Evolutionary conservation across 2,888 invertebrate species (phyloP), one percentile per base, ranked within the genome.

Genomic region (Odontomyia ornata): DNA sequence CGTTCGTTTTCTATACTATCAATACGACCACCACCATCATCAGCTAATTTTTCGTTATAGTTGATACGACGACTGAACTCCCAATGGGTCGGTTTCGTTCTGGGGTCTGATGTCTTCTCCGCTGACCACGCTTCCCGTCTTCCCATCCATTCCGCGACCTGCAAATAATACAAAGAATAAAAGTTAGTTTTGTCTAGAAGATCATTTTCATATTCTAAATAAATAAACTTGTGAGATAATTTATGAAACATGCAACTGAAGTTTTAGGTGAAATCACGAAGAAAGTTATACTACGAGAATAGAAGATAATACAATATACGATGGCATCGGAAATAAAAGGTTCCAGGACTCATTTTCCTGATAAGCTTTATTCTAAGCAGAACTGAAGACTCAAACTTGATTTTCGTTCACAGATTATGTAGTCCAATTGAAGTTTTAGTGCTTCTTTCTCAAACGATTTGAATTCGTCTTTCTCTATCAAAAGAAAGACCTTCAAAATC

Each of bases 121-220:
- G 94, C 94, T 83, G 94, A 94, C 95, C 95, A 95, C 36, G 95
- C 95, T 89, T 95, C 95, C 84, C 93, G 90, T 84, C 92, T 89
- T 83, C 92, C 91, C 84, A 89, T 89, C 93, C 93, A 93, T 84
- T 93, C 93, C 80, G 91, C 91, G 82, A 86, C 87, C 87, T 87
- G 77, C 2, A 75, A 46, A 52, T 52, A 18, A 15, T 52, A 18
- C 7, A 18, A 52, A 52, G n/a, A 43, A 43, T 43, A 43, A 9
- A 43, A 43, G 13, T 43, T 13, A 13, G 43, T 43, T 43, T n/a
- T n/a, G n/a, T n/a, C n/a, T n/a, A n/a, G n/a, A n/a, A n/a, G n/a
- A n/a, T n/a, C n/a, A n/a, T n/a, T n/a, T n/a, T n/a, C n/a, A n/a
- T n/a, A n/a, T n/a, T n/a, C n/a, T n/a, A n/a, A n/a, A n/a, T n/a